These are phyloP conservation scores for Thalassoma bifasciatum DNA, from an alignment of 2,113 vertebrate species.

Conservation along the genomic window DNA sequence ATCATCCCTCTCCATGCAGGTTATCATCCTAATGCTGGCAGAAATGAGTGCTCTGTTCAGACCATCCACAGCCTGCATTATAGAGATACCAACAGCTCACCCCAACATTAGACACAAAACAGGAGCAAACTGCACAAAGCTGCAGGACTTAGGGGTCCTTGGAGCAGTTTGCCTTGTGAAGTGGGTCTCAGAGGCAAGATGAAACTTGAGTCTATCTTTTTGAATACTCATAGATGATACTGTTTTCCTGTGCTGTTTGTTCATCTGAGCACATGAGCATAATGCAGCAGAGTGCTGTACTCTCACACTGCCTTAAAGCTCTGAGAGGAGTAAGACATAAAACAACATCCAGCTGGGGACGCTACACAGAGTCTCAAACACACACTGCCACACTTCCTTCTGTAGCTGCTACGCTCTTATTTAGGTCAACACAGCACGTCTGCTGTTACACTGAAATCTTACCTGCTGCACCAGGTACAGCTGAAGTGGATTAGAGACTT, in stretches of 20 bases:
- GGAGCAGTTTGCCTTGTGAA: too few relatives aligned
- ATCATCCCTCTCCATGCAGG: too few relatives aligned
- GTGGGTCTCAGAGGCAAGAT: too few relatives aligned
- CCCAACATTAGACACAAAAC: too few relatives aligned
- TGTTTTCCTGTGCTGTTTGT: background rate
- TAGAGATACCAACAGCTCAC: too few relatives aligned
- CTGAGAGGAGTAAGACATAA: background rate
- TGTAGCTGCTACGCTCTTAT: background rate
- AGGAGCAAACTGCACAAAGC: too few relatives aligned
- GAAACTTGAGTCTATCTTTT: background rate
- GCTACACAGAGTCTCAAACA: background rate
- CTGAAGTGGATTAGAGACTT: conserved; percentile 5
- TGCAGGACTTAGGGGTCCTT: too few relatives aligned
- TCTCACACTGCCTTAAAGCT: background rate
- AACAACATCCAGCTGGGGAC: background rate
- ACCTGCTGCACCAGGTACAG: background rate
- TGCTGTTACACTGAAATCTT: background rate
- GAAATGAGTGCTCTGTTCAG: too few relatives aligned
- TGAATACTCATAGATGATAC: background rate
- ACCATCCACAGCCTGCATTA: too few relatives aligned
- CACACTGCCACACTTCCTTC: background rate
- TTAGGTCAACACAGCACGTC: background rate
- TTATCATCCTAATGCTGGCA: too few relatives aligned
- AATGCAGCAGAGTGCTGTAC: background rate
- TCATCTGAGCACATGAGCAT: background rate